Conservation (phyloP, 2,888 invertebrate species). For the Leptopterna dolabrata region DNA sequence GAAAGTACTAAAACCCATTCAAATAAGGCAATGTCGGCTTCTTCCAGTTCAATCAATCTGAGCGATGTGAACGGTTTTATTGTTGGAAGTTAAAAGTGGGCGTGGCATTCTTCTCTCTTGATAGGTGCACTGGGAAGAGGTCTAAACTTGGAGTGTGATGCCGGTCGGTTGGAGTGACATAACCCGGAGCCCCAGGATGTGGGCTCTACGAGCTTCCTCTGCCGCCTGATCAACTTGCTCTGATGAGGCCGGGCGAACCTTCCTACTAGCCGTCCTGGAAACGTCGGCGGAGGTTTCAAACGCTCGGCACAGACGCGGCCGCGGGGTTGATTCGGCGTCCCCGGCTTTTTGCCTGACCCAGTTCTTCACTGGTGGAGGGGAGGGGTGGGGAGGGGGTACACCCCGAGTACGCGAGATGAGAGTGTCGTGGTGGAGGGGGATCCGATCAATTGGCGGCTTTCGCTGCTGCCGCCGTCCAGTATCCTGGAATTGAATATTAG, state of each 20-base stretch:
- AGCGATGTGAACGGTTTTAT: too few relatives aligned
- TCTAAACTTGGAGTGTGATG: conserved; percentile 24
- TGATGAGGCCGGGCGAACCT: neutral
- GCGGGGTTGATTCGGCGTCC: neutral
- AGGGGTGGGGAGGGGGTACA: neutral
- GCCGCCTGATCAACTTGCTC: conserved; percentile 1
- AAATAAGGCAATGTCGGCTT: too few relatives aligned
- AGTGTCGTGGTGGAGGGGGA: neutral
- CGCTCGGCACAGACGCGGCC: neutral
- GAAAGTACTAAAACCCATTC: too few relatives aligned
- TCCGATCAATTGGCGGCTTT: neutral
- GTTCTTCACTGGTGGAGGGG: neutral
- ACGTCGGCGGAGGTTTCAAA: neutral
- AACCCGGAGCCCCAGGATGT: neutral
- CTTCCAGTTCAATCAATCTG: too few relatives aligned
- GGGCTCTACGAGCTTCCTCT: conserved; percentile 3
- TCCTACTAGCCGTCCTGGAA: neutral
- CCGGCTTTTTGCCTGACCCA: neutral
- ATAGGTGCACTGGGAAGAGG: neutral
- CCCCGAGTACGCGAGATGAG: neutral
- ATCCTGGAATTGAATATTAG: too few relatives aligned
- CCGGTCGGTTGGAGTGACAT: neutral
- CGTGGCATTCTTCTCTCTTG: neutral
- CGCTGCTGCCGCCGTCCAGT: neutral
- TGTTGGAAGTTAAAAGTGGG: neutral